Conservation (phyloP, 2,797 vertebrate species). For the Prionace glauca region DNA sequence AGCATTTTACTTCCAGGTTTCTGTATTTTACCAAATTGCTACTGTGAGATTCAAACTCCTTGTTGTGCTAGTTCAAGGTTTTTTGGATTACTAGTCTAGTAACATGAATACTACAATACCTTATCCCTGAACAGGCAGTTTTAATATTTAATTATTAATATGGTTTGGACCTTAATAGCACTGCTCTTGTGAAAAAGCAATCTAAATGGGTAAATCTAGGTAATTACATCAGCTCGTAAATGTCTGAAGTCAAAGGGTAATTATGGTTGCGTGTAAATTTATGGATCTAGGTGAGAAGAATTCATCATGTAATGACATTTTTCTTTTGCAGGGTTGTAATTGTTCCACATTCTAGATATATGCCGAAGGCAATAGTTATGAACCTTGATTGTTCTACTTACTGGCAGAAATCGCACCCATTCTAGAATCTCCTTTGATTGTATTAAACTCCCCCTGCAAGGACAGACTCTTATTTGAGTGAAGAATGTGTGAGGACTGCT, state of each 20-base stretch:
- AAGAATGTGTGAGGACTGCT: neutral
- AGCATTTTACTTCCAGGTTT: neutral
- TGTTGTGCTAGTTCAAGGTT: neutral
- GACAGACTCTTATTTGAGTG: neutral
- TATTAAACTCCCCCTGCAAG: neutral
- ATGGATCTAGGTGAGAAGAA: neutral
- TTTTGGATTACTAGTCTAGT: neutral
- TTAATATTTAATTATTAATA: neutral
- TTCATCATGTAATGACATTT: neutral
- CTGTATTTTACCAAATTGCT: neutral
- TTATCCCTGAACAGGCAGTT: neutral
- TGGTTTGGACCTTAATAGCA: neutral
- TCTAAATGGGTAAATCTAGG: neutral
- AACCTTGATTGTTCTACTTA: neutral
- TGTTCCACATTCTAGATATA: neutral
- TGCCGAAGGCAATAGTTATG: neutral
- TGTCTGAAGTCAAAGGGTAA: neutral
- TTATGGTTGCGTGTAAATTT: neutral
- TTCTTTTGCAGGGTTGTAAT: neutral
- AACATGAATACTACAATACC: neutral
- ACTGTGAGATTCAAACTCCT: neutral
- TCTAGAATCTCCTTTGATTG: neutral
- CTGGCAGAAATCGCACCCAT: neutral
- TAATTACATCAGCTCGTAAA: neutral
- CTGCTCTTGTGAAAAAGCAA: neutral